Conservation (phyloP, 2,888 invertebrate species). For the Cyclophora punctaria region DNA sequence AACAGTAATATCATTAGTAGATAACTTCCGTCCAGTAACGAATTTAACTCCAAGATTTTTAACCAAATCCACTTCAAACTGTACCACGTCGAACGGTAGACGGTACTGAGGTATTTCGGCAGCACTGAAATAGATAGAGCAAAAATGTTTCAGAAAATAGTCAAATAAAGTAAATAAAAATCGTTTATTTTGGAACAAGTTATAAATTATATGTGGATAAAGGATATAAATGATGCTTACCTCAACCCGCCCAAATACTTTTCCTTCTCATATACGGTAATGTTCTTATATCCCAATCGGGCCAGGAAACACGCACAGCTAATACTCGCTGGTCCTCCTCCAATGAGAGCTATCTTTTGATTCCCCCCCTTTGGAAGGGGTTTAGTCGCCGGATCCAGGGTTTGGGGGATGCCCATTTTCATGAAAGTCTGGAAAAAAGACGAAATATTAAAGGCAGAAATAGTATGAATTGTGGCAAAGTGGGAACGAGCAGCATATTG, state of each 20-base stretch:
- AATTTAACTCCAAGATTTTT: slow-evolving; percentile 95
- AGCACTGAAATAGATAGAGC: slow-evolving; percentile 76
- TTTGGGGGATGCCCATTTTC: slow-evolving; percentile 94
- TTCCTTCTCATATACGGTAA: slow-evolving; percentile 95
- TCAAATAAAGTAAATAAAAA: no score
- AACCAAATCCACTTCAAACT: slow-evolving; percentile 93
- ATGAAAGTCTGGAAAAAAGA: slow-evolving; percentile 83
- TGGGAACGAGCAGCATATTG: no score
- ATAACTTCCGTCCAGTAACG: slow-evolving; percentile 81
- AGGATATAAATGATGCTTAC: slow-evolving; percentile 49
- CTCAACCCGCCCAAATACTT: slow-evolving; percentile 92
- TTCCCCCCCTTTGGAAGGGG: slow-evolving; percentile 71
- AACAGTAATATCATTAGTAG: slow-evolving; percentile 82
- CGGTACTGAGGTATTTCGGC: slow-evolving; percentile 98
- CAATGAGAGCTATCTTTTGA: slow-evolving; percentile 88
- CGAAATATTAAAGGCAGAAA: not conserved
- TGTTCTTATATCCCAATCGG: slow-evolving; percentile 91
- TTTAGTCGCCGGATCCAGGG: slow-evolving; percentile 82
- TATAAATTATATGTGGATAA: no score
- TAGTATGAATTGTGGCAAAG: no score
- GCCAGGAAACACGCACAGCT: slow-evolving; percentile 98
- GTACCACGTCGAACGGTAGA: slow-evolving; percentile 92
- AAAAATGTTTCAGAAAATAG: no score
- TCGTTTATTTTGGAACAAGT: no score
- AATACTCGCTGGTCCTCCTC: slow-evolving; percentile 96